Evolutionary conservation across 2,113 vertebrate species (phyloP).

Genomic region (Glaucidium brasilianum): DNA sequence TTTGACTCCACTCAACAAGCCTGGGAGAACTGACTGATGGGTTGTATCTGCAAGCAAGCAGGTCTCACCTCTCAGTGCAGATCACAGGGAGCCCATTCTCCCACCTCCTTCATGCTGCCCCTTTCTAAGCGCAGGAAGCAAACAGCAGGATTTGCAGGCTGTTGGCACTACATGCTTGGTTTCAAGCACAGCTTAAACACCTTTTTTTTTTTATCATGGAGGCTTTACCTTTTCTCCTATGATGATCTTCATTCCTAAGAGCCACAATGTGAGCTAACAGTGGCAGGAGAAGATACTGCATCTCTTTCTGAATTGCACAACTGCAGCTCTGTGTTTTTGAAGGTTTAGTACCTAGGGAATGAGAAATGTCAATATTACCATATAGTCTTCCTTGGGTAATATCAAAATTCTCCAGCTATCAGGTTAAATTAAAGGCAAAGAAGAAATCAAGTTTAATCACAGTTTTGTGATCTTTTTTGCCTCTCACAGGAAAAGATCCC

Average conservation of each 20-base stretch:
- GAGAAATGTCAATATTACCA: constrained; percentile 14
- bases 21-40: background rate
- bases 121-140: background rate
- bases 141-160: background rate
- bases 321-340: background rate
- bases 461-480: background rate
- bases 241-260: background rate
- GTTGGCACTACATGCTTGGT: background rate
- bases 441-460: background rate
- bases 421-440: constrained; percentile 8
- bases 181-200: background rate
- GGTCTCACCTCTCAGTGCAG: background rate
- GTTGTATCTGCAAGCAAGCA: background rate
- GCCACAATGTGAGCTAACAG: background rate
- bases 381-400: background rate
- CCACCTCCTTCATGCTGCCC: background rate
- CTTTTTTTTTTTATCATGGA: background rate
- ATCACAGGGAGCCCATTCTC: accelerated
- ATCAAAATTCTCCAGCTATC: background rate
- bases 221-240: background rate
- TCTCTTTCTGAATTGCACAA: background rate
- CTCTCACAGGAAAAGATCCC: background rate
- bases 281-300: background rate
- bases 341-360: background rate
- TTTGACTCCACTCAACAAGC: background rate